Conservation (phyloP, 2,797 vertebrate genomes). For the Rhinoraja longicauda region DNA sequence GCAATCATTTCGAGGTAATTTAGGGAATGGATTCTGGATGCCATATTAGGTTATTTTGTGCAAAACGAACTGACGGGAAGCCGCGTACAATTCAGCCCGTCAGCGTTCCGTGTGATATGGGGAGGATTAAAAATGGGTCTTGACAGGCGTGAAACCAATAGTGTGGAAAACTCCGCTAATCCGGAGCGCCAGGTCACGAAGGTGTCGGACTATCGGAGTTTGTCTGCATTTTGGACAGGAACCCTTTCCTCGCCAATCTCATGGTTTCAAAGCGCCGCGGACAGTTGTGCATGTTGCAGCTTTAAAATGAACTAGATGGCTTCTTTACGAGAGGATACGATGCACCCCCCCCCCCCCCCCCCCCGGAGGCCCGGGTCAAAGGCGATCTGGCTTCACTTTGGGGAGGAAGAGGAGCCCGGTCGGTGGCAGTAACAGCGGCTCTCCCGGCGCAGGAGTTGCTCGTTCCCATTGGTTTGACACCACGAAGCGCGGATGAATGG, state of each 20-base stretch:
- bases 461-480: slow-evolving; percentile 25
- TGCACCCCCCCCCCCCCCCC: too few species aligned
- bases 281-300: background rate
- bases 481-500: slow-evolving; percentile 23
- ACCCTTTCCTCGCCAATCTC: background rate
- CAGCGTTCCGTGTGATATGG: too few species aligned
- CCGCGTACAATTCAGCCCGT: too few species aligned
- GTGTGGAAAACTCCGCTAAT: too few species aligned
- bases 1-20: background rate
- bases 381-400: too few species aligned
- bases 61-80: too few species aligned
- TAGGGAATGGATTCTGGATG: background rate
- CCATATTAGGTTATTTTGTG: too few species aligned
- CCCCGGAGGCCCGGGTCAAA: background rate
- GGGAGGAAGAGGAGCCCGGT: background rate
- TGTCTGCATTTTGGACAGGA: background rate
- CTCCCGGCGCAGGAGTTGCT: background rate
- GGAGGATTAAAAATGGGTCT: too few species aligned
- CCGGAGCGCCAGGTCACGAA: too few species aligned
- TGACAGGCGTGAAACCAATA: too few species aligned
- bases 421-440: background rate
- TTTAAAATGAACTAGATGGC: background rate
- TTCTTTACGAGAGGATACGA: background rate
- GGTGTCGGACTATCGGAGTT: too few species aligned
- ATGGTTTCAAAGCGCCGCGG: too few species aligned